Conservation (phyloP, 1,140 invertebrate species). For the Drosophila sturtevanti region DNA sequence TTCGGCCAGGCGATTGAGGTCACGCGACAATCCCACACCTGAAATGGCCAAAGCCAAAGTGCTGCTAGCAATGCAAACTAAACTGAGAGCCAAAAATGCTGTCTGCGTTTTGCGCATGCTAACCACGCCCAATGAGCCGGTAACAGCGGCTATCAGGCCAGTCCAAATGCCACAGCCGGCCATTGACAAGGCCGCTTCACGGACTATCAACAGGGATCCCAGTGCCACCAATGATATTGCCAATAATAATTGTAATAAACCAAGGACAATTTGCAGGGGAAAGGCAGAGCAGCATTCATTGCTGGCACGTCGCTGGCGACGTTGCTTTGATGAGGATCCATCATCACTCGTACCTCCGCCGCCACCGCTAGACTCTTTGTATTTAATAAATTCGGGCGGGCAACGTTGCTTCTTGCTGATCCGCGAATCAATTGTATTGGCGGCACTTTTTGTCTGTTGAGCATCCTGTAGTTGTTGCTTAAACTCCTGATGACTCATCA, state of each 20-base stretch:
- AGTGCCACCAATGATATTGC: conserved; percentile 74
- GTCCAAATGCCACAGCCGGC: conserved; percentile 81
- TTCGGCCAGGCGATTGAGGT: conserved; percentile 74
- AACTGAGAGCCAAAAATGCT: conserved; percentile 76
- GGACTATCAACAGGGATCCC: conserved; percentile 70
- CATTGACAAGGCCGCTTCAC: conserved; percentile 74
- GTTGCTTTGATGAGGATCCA: conserved; percentile 53
- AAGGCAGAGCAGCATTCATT: conserved; percentile 76
- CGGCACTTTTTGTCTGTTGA: conserved; percentile 35
- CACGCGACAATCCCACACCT: conserved; percentile 75
- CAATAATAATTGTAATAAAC: conserved; percentile 73
- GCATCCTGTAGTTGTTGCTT: conserved; percentile 72
- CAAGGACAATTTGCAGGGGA: conserved; percentile 73
- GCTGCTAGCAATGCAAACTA: conserved; percentile 81
- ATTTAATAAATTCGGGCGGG: conserved; percentile 76
- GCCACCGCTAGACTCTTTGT: conserved; percentile 47
- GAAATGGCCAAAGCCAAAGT: conserved; percentile 79
- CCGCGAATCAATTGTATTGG: conserved; percentile 69
- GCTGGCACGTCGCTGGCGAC: conserved; percentile 51
- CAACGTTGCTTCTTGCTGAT: conserved; percentile 81
- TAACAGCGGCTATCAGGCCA: conserved; percentile 73
- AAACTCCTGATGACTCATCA: conserved; percentile 75
- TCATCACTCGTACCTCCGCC: conserved; percentile 22
- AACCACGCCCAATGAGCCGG: conserved; percentile 77
- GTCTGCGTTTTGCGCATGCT: conserved; percentile 78